Base-by-base conservation (phyloP, 2,113 vertebrate species). In the Romanogobio albipinnatus region DNA sequence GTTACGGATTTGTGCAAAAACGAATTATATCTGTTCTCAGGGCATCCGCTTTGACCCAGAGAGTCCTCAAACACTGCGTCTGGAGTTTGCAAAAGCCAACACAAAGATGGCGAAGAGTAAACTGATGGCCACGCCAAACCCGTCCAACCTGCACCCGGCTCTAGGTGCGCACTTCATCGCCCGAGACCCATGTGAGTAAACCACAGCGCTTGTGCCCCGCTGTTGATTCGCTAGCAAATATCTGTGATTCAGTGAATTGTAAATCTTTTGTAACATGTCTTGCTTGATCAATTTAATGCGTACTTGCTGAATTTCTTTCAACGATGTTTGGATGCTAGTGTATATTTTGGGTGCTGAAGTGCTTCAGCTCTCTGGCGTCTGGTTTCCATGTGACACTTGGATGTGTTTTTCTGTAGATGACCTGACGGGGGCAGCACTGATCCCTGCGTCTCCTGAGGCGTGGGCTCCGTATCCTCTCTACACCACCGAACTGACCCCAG, bases 81-180 rank as follows among this genome's bases (percentile, higher is more conserved):
- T 97, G 92, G 96, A 97, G 90, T 97, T 97, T 87, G 96, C 96
- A 17, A 97, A 96, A 92, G 96, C 96, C 87, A 97, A 97, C 91
- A 97, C 96, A 43, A 97, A 97, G 92, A 97, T 96, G 96, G 95
- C 96, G 70, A 97, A 96, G 91, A 97, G 93, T 93, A 97, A 97
- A 91, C 91, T 97, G 89, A 95, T 96, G 95, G 96, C 94, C 9
- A 96, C 96, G 0, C 96, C 96, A 1, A 96, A 97, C 81, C 96
- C 96, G 82, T 95, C 93, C 86, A 95, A 92, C 19, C 90, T 95
- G 79, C 96, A 97, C 93, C 96, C 95, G 1, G 94, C 96, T 90
- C 89, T 96, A 17, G 96, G 96, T 0, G 95, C 96, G 68, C 96
- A 96, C 91, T 96, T 96, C 94, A 96, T 96, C 59, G 94, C 95